Evolutionary conservation across 2,888 invertebrate species (phyloP), one percentile per base, ranked within the genome.

Genomic region (Aplocera efformata): DNA sequence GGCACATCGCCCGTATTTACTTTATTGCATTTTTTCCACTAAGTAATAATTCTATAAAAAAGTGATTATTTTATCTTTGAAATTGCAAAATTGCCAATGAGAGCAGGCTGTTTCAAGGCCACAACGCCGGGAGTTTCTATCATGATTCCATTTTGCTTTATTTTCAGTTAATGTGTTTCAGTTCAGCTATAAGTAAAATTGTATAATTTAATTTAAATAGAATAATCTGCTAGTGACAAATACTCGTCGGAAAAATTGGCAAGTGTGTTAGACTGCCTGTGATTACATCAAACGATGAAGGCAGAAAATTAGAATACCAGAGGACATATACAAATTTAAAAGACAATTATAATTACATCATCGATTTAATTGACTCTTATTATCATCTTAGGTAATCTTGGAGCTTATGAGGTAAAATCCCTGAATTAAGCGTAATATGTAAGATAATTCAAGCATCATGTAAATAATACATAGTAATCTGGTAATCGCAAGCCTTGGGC

Each of bases 1-100:
- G 85, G 85, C 83, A 54, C 36, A 32, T 50, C 56, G 80, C 84
- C 84, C 78, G 53, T 62, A 50, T 66, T 64, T 67, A 71, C 68
- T 69, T 74, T 69, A 68, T 64, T 71, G 67, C 73, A 70, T 78
- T 77, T 77, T 72, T 72, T 65, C n/a, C 62, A 58, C 59, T 54
- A 55, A 60, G 54, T 57, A 63, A 68, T 65, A 60, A 62, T 67
- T 68, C 65, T 63, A 70, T 60, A 60, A 53, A 48, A 62, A 56
- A 60, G 56, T 64, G 66, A 68, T 65, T 68, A 62, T 61, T 62
- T 57, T 54, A 53, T 60, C 57, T 61, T 63, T 36, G 27, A 55
- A 53, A 58, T 56, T 45, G 52, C 56, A 47, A 27, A 61, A 59
- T 58, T 57, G 56, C 55, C 52, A 50, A 48, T 46, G 46, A 21